These are phyloP conservation scores for Leptopilina myrica DNA, from an alignment of 2,888 invertebrate genomes.

Conservation along the genomic window DNA sequence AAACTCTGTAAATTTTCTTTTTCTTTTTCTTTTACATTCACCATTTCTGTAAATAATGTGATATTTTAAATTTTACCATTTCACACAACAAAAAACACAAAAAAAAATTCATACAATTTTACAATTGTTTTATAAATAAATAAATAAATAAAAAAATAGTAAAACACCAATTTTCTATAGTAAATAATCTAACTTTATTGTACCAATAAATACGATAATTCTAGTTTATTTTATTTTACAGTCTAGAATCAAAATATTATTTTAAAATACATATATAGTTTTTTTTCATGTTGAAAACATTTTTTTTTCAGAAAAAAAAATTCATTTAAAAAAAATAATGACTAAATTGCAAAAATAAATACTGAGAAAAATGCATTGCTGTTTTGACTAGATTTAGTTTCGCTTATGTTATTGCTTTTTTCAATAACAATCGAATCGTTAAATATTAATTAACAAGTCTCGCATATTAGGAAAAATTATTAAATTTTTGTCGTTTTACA, in stretches of 20 bases:
- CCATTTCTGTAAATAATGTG: not conserved
- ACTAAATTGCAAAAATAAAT: not conserved
- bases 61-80: not conserved
- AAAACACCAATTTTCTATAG: slow-evolving; percentile 2
- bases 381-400: too few relatives aligned
- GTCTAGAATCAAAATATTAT: slow-evolving; percentile 11
- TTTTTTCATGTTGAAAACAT: not conserved
- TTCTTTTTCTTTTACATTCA: slow-evolving; percentile 11
- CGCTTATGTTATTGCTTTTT: too few relatives aligned
- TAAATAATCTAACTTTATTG: slow-evolving; percentile 32
- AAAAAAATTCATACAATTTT: not conserved
- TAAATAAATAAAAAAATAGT: not conserved
- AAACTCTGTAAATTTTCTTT: not conserved
- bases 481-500: not conserved
- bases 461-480: too few relatives aligned
- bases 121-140: not conserved
- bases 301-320: too few relatives aligned
- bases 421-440: too few relatives aligned
- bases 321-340: too few relatives aligned
- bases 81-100: not conserved
- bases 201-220: slow-evolving; percentile 11
- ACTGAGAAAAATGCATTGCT: not conserved
- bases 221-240: not conserved
- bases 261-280: not conserved
- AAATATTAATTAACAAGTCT: too few relatives aligned